Percentiles rank a stretch among this genome's conserved stretches.
Evolutionary conservation across 2,797 vertebrate species (phyloP).

Genomic region (Myioborus melanocephalus): DNA sequence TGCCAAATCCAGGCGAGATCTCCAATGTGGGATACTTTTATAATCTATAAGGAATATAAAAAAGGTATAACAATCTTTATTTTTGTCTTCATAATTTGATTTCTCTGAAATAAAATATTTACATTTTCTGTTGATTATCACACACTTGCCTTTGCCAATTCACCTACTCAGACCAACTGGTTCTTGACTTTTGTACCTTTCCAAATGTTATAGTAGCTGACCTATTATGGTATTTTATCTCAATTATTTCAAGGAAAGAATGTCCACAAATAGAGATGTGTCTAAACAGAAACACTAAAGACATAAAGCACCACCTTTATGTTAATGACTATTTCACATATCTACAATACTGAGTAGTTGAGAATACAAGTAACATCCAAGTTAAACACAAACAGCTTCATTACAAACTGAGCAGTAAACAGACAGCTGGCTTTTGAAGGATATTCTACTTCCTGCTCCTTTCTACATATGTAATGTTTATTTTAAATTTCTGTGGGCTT

Average conservation of each 20-base stretch:
- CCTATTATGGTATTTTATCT: neutral
- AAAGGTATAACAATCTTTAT: neutral
- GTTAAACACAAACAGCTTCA: neutral
- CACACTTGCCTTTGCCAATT: neutral
- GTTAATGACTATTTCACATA: neutral
- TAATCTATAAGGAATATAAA: neutral
- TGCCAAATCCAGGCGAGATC: neutral
- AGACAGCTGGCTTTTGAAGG: neutral
- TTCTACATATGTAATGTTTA: neutral
- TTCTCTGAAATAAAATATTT: neutral
- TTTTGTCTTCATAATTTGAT: neutral
- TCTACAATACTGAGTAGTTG: neutral
- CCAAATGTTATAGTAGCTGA: neutral
- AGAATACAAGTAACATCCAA: neutral
- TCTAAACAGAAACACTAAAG: neutral
- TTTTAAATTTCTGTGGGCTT: neutral
- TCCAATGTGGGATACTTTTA: neutral
- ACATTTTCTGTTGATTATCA: neutral
- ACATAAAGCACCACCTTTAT: neutral
- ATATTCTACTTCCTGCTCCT: constrained; percentile 14
- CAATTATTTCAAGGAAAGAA: neutral
- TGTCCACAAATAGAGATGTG: neutral
- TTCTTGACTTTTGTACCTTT: neutral
- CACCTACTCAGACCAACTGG: neutral
- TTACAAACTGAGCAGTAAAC: neutral